phyloP scores from a whole-genome alignment of 35 echinoderm and acorn worm genomes.

The Holothuria glaberrima region DNA sequence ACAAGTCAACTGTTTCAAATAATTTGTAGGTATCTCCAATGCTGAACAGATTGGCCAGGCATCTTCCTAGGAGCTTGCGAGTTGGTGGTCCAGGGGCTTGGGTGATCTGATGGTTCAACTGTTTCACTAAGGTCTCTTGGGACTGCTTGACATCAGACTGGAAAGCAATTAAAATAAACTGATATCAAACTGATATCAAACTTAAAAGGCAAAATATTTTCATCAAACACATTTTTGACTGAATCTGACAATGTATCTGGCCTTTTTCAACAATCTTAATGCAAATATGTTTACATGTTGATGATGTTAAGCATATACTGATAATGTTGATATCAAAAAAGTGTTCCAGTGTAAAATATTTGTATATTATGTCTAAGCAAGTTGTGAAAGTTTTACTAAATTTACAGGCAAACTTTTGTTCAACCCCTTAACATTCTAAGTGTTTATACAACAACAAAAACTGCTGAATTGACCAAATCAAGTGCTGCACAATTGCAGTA shows the following conservation, averaged over 20 bases:
- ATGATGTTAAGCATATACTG: too few relatives aligned
- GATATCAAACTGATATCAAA: too few relatives aligned
- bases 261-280: neutral
- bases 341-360: too few relatives aligned
- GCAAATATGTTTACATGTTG: too few relatives aligned
- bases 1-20: constrained; percentile 85
- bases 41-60: constrained; percentile 82
- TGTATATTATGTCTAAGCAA: neutral
- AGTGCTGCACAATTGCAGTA: too few relatives aligned
- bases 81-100: constrained; percentile 95
- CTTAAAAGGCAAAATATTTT: neutral
- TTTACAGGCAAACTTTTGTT: too few relatives aligned
- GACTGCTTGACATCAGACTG: constrained; percentile 97
- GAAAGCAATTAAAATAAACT: constrained; percentile 11
- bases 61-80: constrained; percentile 86
- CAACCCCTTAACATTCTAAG: too few relatives aligned
- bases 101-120: constrained; percentile 81
- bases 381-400: neutral
- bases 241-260: neutral
- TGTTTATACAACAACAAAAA: too few relatives aligned
- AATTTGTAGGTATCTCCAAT: constrained; percentile 88
- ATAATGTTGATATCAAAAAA: too few relatives aligned
- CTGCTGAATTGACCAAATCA: too few relatives aligned
- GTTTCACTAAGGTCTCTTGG: constrained; percentile 83
- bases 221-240: neutral